These are phyloP conservation scores for Platanista minor DNA, from an alignment of 2,113 vertebrate genomes.

Conservation along the genomic window DNA sequence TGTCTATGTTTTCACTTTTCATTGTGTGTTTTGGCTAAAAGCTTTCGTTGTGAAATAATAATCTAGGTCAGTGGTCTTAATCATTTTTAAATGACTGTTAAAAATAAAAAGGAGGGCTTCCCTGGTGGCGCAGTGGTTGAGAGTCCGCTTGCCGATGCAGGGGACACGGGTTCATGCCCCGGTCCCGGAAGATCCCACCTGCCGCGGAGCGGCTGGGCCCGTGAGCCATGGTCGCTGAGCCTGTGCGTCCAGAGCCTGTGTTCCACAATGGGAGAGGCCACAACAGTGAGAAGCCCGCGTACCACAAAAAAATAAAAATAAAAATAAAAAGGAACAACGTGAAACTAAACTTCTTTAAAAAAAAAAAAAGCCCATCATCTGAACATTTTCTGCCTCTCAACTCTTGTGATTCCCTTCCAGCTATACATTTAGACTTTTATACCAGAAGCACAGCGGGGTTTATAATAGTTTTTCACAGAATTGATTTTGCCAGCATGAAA, in stretches of 20 bases:
- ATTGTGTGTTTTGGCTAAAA: conserved; percentile 34
- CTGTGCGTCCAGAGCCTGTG: too few relatives aligned
- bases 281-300: too few relatives aligned
- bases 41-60: conserved; percentile 56
- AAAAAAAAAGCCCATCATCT: background rate
- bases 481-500: conserved; percentile 17
- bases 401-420: background rate
- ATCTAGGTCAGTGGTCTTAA: conserved; percentile 36
- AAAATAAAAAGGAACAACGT: background rate
- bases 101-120: conserved; percentile 18
- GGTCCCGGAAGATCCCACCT: too few relatives aligned
- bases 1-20: conserved; percentile 43
- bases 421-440: conserved; percentile 30
- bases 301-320: too few relatives aligned
- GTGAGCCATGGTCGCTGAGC: too few relatives aligned
- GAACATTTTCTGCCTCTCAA: conserved; percentile 6
- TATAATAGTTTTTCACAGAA: conserved; percentile 29
- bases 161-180: too few relatives aligned
- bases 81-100: conserved; percentile 9
- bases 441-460: background rate
- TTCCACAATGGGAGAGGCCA: too few relatives aligned
- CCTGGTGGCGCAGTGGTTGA: too few relatives aligned
- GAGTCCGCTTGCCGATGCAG: too few relatives aligned
- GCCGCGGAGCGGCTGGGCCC: too few relatives aligned
- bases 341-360: background rate